Evolutionary conservation across 2,113 vertebrate genomes (phyloP), one percentile per base, ranked within the genome.

Genomic region (Coreoperca whiteheadi): DNA sequence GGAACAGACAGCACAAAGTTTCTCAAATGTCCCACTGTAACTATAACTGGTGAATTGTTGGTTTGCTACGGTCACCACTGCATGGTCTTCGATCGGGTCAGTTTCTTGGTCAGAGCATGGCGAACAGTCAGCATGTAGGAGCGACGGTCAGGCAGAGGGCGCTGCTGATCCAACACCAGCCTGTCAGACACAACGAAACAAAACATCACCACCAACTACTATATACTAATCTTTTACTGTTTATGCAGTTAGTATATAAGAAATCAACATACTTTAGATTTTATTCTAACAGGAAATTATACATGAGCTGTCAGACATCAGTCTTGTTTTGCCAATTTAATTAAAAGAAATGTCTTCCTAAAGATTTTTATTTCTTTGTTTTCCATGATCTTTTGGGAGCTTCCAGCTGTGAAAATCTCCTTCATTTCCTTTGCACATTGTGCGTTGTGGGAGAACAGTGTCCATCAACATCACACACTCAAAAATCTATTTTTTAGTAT

Each of bases 61-160:
- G 32, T 20, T 18, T 6, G 20, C 53, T 23, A 43, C 6, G 0
- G 65, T 93, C 91, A 93, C 93, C 93, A 93, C 90, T 93, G 93
- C 93, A 93, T 92, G 11, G 93, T 93, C 81, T 93, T 93, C 0
- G 93, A 93, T 0, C 93, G 75, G 67, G 83, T 93, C 59, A 93
- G 93, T 37, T 93, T 93, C 59, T 73, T 70, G 72, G 90, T 93
- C 53, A 93, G 84, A 74, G 90, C 91, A 16, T 93, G 88, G 63
- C 91, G 91, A 20, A 93, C 89, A 0, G 74, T 92, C 85, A 93
- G 82, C 91, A 93, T 93, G 90, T 93, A 93, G 88, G 93, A 93
- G 80, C 93, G 91, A 0, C 87, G 87, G 82, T 93, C 91, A n/a
- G 93, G 88, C 30, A 91, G 83, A 57, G 90, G 85, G 10, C 82